Evolutionary conservation across 2,888 invertebrate species (phyloP), one percentile per base, ranked within the genome.

Genomic region (Rapana venosa): DNA sequence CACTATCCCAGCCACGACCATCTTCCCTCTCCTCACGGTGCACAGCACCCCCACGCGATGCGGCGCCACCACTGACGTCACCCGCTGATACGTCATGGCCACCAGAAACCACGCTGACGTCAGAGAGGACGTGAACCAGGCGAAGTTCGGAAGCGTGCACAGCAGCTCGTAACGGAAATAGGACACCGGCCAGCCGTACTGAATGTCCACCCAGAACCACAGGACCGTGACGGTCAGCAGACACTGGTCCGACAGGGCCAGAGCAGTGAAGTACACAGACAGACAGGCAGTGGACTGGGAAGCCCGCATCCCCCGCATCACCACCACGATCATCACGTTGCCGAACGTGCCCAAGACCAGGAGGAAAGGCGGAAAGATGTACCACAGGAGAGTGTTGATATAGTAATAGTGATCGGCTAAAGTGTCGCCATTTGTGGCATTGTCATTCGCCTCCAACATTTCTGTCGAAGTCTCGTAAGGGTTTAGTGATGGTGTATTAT

Each of bases 41-140:
- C 79, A 79, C 35, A 79, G 20, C 30, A 22, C 35, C 8, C 22
- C 15, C 13, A 79, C 79, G 32, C 79, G 79, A 35, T 79, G 79
- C 1, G 79, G 79, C 15, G 15, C 79, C 79, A 79, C 79, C 79
- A 79, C 79, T 79, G 79, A 79, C 79, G 35, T 79, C 79, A 79
- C 79, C 6, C 79, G 79, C 22, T 35, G 79, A 77, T 77, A 77
- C 32, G 77, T 77, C 77, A 77, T 77, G 11, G 77, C 77, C 77
- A 77, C 77, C 2, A 77, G 32, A 30, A 77, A 15, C 77, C 77
- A 77, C 30, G 32, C 77, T 8, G 77, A 77, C 0, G 77, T 20
- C 32, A 79, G 1, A 1, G 11, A 32, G 22, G 35, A 35, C 32
- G 79, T 35, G 35, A 15, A 79, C 79, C 79, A 35, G 15, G 15